Evolutionary conservation across 2,797 vertebrate genomes (phyloP), one percentile per base, ranked within the genome.

Genomic region (Antennarius maculatus): DNA sequence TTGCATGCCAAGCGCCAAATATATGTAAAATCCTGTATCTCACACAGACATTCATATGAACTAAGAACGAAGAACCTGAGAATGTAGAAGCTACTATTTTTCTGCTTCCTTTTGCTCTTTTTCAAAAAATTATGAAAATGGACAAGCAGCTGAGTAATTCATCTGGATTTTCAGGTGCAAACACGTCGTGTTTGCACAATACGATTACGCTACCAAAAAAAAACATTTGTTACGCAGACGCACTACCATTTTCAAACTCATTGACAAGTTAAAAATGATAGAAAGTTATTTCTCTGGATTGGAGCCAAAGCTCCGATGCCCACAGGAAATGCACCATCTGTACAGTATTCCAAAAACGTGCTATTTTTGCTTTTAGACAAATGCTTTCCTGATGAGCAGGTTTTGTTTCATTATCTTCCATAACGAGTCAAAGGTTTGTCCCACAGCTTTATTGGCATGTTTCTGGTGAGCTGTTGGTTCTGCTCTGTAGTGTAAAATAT

Each of bases 281-380:
- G 66, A 81, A 82, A 84, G 66, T 67, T 77, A 80, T 86, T 80
- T 86, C 65, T 62, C 79, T 85, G 77, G 85, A 74, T 70, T 71
- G 31, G 43, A 69, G 82, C 82, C 78, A 87, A 78, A 86, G 74
- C 80, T 65, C 75, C 6, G 73, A 68, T 84, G 82, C 85, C 74
- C 80, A 82, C 69, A 86, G 89, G 82, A 87, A 60, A 62, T 66
- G 73, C 63, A 42, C 88, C 88, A 90, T 91, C 86, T 90, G 88
- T 62, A 71, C 66, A 7, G 59, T 41, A 54, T 84, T 76, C 65
- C 72, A 77, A 71, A 73, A 86, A 83, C 34, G 46, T 72, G 79
- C 76, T 74, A 51, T 79, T 86, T 81, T 82, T 62, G 61, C 67
- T 74, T 84, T 74, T 71, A 65, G 66, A 83, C 66, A 78, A 83